Evolutionary conservation across 2,888 invertebrate genomes (phyloP).

Genomic region (Lepas anatifera): DNA sequence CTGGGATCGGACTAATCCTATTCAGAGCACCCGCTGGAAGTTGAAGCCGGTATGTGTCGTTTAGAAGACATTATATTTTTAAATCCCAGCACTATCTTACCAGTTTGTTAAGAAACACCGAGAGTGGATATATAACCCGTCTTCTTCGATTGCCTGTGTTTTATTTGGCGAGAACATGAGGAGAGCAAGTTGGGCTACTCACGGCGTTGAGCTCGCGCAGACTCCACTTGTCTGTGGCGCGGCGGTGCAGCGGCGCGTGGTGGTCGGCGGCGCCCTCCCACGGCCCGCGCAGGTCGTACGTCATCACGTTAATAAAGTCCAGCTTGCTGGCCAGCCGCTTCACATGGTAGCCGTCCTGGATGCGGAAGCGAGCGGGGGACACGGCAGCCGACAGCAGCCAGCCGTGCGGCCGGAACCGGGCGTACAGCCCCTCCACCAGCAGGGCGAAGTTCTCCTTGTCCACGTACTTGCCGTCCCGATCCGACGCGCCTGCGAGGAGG

Average conservation of each 20-base stretch:
- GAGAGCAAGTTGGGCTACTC: too few species aligned
- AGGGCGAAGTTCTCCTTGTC: conserved; percentile 32
- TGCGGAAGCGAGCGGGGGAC: conserved; percentile 31
- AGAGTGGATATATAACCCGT: too few species aligned
- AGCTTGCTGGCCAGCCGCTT: conserved; percentile 43
- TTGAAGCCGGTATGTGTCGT: too few species aligned
- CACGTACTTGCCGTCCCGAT: conserved; percentile 40
- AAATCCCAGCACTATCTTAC: too few species aligned
- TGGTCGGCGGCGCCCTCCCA: conserved; percentile 36
- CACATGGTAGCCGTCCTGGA: conserved; percentile 53
- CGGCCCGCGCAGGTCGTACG: conserved; percentile 47
- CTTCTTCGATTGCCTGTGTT: too few species aligned
- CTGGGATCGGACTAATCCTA: too few species aligned
- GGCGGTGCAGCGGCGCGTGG: conserved; percentile 40
- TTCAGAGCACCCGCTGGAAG: too few species aligned
- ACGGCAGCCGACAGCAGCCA: conserved; percentile 27
- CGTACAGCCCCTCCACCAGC: conserved; percentile 25
- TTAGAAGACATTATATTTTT: too few species aligned
- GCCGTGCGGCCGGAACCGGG: conserved; percentile 24
- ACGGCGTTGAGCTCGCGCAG: conserved; percentile 24
- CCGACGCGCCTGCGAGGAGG: conserved; percentile 28
- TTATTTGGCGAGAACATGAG: too few species aligned
- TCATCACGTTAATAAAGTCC: conserved; percentile 55
- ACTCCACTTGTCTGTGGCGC: conserved; percentile 35
- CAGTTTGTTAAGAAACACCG: too few species aligned